A percentile compares a stretch with the other conserved stretches of the same genome.
Conservation (phyloP, 2,113 vertebrate species). For the Centrocercus urophasianus region DNA sequence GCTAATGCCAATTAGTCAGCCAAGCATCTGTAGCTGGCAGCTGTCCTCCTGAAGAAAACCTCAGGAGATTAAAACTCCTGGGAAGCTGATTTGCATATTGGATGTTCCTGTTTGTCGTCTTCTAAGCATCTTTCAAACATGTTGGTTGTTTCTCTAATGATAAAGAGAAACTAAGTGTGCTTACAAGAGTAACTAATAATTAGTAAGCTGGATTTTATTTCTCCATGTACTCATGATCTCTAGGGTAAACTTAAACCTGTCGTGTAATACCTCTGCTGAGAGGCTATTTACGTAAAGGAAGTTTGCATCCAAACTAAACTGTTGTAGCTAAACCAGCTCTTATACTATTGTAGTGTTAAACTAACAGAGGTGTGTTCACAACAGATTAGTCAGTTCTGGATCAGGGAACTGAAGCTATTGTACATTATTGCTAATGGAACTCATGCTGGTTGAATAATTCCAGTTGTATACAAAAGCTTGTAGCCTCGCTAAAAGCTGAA, state of each 20-base stretch:
- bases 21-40: conserved; percentile 24
- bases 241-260: neutral
- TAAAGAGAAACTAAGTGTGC: neutral
- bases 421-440: neutral
- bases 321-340: neutral
- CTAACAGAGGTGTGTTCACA: neutral
- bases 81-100: neutral
- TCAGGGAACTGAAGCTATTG: neutral
- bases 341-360: neutral
- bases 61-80: neutral
- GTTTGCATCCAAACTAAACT: neutral
- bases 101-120: conserved; percentile 16
- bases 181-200: neutral
- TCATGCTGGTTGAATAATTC: neutral
- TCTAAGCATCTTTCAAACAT: neutral
- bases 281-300: neutral
- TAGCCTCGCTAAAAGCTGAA: neutral
- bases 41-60: neutral
- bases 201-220: conserved; percentile 7
- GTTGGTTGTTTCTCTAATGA: neutral
- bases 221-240: neutral
- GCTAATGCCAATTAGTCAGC: neutral
- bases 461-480: neutral
- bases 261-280: neutral
- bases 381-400: neutral